Evolutionary conservation across 2,797 vertebrate genomes (phyloP), one percentile per base, ranked within the genome.

Genomic region (Lophura swinhoii): DNA sequence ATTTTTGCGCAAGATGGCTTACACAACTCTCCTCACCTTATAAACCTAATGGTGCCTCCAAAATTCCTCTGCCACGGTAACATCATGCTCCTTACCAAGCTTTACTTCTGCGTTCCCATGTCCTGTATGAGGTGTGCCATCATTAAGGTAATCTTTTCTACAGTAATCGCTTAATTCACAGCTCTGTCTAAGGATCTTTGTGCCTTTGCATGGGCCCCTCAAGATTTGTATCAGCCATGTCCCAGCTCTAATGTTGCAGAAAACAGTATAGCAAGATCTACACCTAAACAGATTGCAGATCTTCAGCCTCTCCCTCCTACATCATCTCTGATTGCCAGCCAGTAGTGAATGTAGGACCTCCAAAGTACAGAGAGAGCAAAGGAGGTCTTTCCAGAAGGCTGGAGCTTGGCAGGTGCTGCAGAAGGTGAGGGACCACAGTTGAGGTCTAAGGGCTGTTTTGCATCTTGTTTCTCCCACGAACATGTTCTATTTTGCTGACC

Each of bases 221-320:
- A 44, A 64, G 48, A 21, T 10, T 1, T 1, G 2, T 43, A 23
- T 66, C 46, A 43, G 12, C 17, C 14, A 35, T 20, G 37, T 33
- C 26, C 26, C 41, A 51, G 12, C 58, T 62, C 0, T 0, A 71
- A 11, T 39, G 6, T 14, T 60, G 49, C 83, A 78, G 67, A 64
- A 78, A 16, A 29, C 28, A 29, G 35, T 3, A 16, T 10, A 49
- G 46, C 53, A 75, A 22, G 46, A 67, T 3, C 31, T 0, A 0
- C 55, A 12, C 28, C 58, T 70, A 23, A 26, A 55, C 13, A 67
- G 14, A 14, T 17, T 0, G 0, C 46, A 37, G 29, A 17, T 56
- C 6, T 53, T 56, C 84, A 48, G 51, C 28, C 51, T 75, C 28
- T 62, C 48, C 24, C 4, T 20, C 2, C 60, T 41, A 0, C 29